Base-by-base conservation (phyloP, 1,140 invertebrate species). In the Probaryconus sp. region DNA sequence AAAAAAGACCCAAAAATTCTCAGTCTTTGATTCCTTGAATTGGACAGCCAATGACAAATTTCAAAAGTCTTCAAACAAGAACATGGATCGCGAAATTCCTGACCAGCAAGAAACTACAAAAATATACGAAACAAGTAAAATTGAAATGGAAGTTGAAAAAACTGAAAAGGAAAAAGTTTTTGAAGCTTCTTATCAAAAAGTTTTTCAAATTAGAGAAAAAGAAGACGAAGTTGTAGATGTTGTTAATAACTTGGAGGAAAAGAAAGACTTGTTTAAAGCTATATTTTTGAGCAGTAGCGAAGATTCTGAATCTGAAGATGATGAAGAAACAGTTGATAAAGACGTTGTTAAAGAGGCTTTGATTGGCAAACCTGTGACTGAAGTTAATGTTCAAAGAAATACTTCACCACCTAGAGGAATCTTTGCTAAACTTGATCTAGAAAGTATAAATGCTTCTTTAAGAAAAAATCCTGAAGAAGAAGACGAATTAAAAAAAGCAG, bases 1-100 rank as follows among this genome's bases (percentile, higher is more conserved):
- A 64, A 88, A 91, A 68, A 89, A 91, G 55, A 89, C 91, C 83
- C 83, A 88, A 0, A 92, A 91, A 40, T 93, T 92, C 79, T 94
- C 94, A 0, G 89, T 95, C 14, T 95, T 95, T 72, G 92, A 94
- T 74, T 93, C 93, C 53, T 75, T 95, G 1, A 91, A 92, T 45
- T 83, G 74, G 58, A 68, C 40, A 9, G 40, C 38, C 50, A 43
- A 69, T 11, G 60, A 71, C 1, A 81, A 82, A 45, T 85, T 85
- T 42, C 72, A 79, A 43, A 81, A 75, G 13, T 76, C 81, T 1
- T 72, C 71, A 1, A 73, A 80, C 14, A 55, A 40, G 5, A 53
- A 68, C 16, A 45, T 45, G 6, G 42, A 61, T 21, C 17, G 2
- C 6, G n/a, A 56, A 31, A 42, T 17, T 9, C 2, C 18, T 5